Evolutionary conservation across 2,113 vertebrate species (phyloP).

Genomic region (Laticauda laticaudata): DNA sequence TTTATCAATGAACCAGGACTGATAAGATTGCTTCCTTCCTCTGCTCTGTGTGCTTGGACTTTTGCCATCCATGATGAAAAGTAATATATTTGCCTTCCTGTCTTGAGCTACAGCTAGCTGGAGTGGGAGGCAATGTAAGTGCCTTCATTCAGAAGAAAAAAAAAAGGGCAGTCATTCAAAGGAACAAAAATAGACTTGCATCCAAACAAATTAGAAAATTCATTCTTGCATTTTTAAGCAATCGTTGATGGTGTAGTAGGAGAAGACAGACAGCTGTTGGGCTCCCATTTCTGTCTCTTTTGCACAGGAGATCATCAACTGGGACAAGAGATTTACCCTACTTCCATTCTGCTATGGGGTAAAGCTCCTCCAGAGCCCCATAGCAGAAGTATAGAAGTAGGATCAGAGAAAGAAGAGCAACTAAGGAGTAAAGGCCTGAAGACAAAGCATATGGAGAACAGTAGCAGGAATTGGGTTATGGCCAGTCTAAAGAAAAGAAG

Average conservation of each 20-base stretch:
- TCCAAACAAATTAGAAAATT: background rate
- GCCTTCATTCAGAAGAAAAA: constrained; percentile 30
- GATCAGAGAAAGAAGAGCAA: background rate
- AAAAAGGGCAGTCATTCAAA: fast-evolving
- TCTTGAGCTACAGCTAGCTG: constrained; percentile 43
- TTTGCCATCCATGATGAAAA: constrained; percentile 67
- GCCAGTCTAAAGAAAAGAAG: too few species aligned
- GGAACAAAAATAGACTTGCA: background rate
- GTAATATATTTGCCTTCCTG: constrained; percentile 60
- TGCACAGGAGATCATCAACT: background rate
- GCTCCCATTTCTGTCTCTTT: background rate
- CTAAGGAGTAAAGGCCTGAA: too few species aligned
- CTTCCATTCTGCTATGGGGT: background rate
- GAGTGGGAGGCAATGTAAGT: constrained; percentile 28
- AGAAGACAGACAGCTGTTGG: background rate
- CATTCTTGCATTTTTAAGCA: background rate
- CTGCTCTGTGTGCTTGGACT: constrained; percentile 63
- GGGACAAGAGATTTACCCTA: background rate
- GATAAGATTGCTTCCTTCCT: constrained; percentile 78
- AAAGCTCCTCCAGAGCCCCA: background rate
- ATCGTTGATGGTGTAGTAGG: background rate
- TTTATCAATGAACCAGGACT: constrained; percentile 68
- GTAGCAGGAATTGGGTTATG: too few species aligned
- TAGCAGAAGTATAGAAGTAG: background rate
- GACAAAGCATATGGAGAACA: too few species aligned